Base-by-base conservation (phyloP, 2,888 invertebrate species). In the Drosophila subsilvestris region DNA sequence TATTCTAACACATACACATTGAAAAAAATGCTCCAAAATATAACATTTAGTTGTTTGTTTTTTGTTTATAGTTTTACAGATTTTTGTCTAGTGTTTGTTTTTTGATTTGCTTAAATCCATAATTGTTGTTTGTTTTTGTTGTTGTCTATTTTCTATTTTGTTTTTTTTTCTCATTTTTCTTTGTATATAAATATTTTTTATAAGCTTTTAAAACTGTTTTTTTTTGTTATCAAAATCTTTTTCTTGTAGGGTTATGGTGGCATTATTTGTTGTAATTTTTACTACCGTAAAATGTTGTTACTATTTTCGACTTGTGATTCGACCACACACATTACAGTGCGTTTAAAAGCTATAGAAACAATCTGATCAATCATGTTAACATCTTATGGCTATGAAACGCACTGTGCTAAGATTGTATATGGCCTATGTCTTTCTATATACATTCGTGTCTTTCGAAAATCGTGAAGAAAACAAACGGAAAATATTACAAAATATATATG, bases 1-100 rank as follows among this genome's bases (percentile, higher is more conserved):
- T 62, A 67, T 50, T 55, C 65, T 60, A 32, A 73, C 67, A 54
- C 68, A 63, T 66, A 76, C 65, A 85, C 71, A 56, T 69, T 79
- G 79, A 86, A 75, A 75, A 73, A 75, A 75, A 74, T 75, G 74
- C 74, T 75, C 74, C 62, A 75, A 74, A 74, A 74, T 75, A 74
- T 74, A 72, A 65, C 74, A 76, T 63, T 73, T 63, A 58, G 70
- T 67, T 60, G 20, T 59, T 65, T 59, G n/a, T 42, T 61, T 66
- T 70, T 32, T 51, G 61, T 43, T 54, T 18, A 32, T 44, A 71
- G 22, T 37, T 57, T 66, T 56, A 73, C 67, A 54, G 63, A 61
- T 56, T 55, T 63, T 55, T 63, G 42, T 54, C 12, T 43, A 22
- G 8, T 5, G 27, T 3, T 22, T 60, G 49, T 45, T 57, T 63